These are phyloP conservation scores for Xyrichtys novacula DNA, from an alignment of 2,797 vertebrate genomes.

Conservation along the genomic window DNA sequence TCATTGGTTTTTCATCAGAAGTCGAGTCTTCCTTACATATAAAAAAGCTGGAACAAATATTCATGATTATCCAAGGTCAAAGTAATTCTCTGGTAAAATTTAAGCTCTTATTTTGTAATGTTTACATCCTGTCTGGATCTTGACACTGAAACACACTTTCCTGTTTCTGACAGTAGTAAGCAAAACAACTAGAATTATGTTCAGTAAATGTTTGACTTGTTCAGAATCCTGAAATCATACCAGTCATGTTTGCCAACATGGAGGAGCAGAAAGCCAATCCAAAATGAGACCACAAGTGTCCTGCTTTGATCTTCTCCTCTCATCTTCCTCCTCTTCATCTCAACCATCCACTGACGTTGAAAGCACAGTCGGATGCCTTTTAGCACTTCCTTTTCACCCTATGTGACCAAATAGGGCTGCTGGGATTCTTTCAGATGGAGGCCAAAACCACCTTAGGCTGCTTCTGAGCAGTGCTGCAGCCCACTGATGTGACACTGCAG, in stretches of 20 bases:
- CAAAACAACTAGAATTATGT: constrained; percentile 4
- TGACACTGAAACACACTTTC: neutral
- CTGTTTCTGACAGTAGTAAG: neutral
- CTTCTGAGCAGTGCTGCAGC: constrained; percentile 53
- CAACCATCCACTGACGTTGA: constrained; percentile 30
- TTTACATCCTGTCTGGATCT: neutral
- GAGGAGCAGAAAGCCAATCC: constrained; percentile 26
- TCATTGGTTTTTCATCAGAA: neutral
- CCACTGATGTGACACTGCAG: constrained; percentile 64
- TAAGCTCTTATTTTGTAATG: neutral
- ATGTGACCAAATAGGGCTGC: constrained; percentile 50
- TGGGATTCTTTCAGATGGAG: constrained; percentile 62
- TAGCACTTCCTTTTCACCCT: constrained; percentile 57
- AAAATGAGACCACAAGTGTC: constrained; percentile 26
- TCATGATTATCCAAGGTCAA: neutral
- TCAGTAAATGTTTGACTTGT: constrained; percentile 38
- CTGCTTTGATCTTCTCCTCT: constrained; percentile 50
- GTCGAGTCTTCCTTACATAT: neutral
- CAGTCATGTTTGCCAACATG: constrained; percentile 10
- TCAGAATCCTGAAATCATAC: constrained; percentile 28
- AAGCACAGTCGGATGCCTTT: constrained; percentile 50
- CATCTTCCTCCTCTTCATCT: constrained; percentile 53
- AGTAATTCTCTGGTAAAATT: neutral
- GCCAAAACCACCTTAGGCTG: constrained; percentile 64
- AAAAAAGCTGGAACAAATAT: neutral